Evolutionary conservation across 2,113 vertebrate species (phyloP), one percentile per base, ranked within the genome.

Genomic region (Microcebus ravelobensis): DNA sequence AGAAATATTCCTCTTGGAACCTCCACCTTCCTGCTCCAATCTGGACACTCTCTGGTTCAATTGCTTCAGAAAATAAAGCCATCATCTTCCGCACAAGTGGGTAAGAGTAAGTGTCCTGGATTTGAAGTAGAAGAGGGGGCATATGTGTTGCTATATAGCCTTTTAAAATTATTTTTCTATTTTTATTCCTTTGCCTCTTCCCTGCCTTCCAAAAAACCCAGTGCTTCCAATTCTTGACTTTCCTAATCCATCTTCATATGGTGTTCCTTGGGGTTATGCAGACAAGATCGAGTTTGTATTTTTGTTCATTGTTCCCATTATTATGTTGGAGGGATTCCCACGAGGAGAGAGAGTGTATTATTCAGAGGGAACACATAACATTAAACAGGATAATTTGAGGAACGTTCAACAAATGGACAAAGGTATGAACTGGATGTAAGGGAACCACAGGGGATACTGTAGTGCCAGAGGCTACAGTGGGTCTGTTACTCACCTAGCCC

Each of bases 11-110:
- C 20, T 74, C 57, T 86, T 86, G 29, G 83, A 57, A 25, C 8
- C 9, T 52, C 70, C n/a, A 17, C 9, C 36, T 81, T 81, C 2
- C 27, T 63, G 27, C 31, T 87, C 29, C 12, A 68, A 29, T 82
- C 18, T 45, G 15, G 25, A 67, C 23, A 10, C 21, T 59, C 48
- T 74, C 23, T 57, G 29, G 65, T 42, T 95, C 52, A 70, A 42
- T 94, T 93, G 94, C 14, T 89, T 20, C 31, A n/a, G 52, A 48
- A 82, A 95, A 83, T 27, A 82, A 61, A 65, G 55, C 34, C 52
- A 52, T 87, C 45, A 18, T 77, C 25, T 91, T 1, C n/a, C 42
- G 3, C 61, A 59, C 25, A 15, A 71, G 8, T 57, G 6, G 2
- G 17, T 21, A 20, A 89, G 39, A 81, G 18, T 48, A 34, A 67